A percentile compares a stretch with the other conserved stretches of the same genome.
Conservation (phyloP, 2,797 vertebrate species). For the Eulemur mongoz region DNA sequence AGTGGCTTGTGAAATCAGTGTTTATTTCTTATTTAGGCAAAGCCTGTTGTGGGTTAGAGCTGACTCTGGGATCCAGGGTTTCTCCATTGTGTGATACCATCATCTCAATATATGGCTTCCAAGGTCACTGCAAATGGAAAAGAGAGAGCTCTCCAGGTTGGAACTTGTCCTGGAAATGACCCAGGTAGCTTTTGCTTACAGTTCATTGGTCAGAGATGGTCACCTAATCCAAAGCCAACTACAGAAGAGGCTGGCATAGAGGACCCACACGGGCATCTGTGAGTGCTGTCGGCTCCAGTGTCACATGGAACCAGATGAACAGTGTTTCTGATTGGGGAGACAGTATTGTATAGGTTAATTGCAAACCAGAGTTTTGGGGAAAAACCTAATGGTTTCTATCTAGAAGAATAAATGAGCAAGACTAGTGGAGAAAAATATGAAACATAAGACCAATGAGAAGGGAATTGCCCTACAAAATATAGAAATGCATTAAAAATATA, state of each 20-base stretch:
- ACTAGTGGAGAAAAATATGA: background rate
- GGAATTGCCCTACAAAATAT: background rate
- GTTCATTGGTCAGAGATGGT: background rate
- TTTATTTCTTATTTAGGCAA: background rate
- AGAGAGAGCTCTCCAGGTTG: background rate
- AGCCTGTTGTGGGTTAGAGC: background rate
- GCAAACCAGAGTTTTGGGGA: background rate
- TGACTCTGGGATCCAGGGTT: too few relatives aligned
- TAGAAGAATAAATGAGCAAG: background rate
- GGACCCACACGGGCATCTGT: fast-evolving
- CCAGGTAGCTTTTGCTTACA: background rate
- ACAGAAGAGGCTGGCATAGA: background rate
- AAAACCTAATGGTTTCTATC: background rate
- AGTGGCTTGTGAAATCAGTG: background rate
- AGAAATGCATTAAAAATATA: background rate
- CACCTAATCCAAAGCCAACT: background rate
- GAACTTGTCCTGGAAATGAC: background rate
- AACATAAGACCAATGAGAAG: background rate
- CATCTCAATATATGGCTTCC: background rate
- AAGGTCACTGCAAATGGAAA: background rate
- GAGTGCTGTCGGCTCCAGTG: background rate
- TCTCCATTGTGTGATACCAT: background rate
- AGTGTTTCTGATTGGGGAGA: background rate
- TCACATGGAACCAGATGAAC: background rate
- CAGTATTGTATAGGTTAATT: background rate